Evolutionary conservation across 2,797 vertebrate species (phyloP), one percentile per base, ranked within the genome.

Genomic region (Lepilemur ruficaudatus): DNA sequence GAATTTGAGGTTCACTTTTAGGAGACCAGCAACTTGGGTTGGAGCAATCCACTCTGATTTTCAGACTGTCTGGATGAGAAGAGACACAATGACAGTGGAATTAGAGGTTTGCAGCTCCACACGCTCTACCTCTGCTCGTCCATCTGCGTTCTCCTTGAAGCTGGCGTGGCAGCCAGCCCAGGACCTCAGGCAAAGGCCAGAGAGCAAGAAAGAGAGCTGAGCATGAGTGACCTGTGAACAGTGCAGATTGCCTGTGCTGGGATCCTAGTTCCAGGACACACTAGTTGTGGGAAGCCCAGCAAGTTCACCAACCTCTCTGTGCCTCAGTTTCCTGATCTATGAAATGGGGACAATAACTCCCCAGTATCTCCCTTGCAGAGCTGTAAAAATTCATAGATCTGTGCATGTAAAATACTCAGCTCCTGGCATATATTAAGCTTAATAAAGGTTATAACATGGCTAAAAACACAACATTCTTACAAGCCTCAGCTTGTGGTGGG

Each of bases 31-130:
- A 11, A 57, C 41, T 13, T 83, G 38, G 32, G 23, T 57, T 38
- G 69, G 88, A 94, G 78, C 13, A 80, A 38, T 50, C 11, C 13
- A 65, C 65, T 84, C 75, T 88, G 52, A 61, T 41, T 65, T 91
- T 90, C 35, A 91, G 48, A 35, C 20, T 95, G 48, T 52, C 35
- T 3, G 20, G 46, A 67, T n/a, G 70, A 65, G 57, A 72, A 81
- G 59, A 50, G 23, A 55, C 22, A 8, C 2, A 41, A 41, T 23
- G 28, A 28, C 0, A 3, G 22, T 32, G 57, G 50, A 13, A 2
- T 30, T 30, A 10, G 46, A n/a, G 17, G 7, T 73, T 41, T 52
- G 25, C 7, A 86, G 28, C 35, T 57, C 50, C n/a, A 43, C 4
- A 22, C 1, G 2, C 30, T 70, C 23, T 8, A 0, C 5, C 1